phyloP scores from a whole-genome alignment of 2,113 vertebrate genomes.

The Platichthys stellatus region DNA sequence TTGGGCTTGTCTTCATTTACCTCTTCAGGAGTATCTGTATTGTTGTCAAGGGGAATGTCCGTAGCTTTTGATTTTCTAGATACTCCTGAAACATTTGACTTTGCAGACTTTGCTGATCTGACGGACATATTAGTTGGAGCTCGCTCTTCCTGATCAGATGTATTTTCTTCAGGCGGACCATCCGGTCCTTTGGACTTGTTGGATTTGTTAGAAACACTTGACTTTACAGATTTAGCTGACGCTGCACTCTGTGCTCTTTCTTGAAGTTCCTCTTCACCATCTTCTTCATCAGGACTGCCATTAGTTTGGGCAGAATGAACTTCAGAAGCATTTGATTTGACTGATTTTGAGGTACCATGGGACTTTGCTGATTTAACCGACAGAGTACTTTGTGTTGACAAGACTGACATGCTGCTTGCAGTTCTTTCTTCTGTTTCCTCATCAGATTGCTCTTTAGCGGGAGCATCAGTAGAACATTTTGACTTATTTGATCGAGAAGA shows the following conservation, averaged over 20 bases:
- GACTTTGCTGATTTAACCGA: constrained; percentile 57
- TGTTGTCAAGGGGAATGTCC: constrained; percentile 10
- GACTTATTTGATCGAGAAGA: constrained; percentile 36
- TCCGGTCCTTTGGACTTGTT: constrained; percentile 34
- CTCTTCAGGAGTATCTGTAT: neutral
- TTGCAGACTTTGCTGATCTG: constrained; percentile 54
- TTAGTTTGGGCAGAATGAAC: neutral
- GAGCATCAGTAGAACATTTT: constrained; percentile 32
- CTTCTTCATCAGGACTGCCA: neutral
- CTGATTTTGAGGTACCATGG: constrained; percentile 38
- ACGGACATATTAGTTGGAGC: constrained; percentile 48
- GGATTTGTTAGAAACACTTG: constrained; percentile 52
- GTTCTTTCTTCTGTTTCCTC: constrained; percentile 33
- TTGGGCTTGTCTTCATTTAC: constrained; percentile 14
- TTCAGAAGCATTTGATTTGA: constrained; percentile 26
- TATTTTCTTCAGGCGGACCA: neutral
- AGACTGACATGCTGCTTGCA: constrained; percentile 53
- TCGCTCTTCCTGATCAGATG: constrained; percentile 30
- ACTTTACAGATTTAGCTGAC: constrained; percentile 47
- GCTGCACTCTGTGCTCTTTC: constrained; percentile 41
- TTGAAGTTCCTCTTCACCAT: constrained; percentile 26
- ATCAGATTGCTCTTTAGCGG: constrained; percentile 1
- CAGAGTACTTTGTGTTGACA: constrained; percentile 29
- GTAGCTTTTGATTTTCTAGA: constrained; percentile 47
- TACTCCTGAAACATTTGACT: constrained; percentile 48